These are phyloP conservation scores for Lagorchestes hirsutus DNA, from an alignment of 2,797 vertebrate species.

Conservation along the genomic window DNA sequence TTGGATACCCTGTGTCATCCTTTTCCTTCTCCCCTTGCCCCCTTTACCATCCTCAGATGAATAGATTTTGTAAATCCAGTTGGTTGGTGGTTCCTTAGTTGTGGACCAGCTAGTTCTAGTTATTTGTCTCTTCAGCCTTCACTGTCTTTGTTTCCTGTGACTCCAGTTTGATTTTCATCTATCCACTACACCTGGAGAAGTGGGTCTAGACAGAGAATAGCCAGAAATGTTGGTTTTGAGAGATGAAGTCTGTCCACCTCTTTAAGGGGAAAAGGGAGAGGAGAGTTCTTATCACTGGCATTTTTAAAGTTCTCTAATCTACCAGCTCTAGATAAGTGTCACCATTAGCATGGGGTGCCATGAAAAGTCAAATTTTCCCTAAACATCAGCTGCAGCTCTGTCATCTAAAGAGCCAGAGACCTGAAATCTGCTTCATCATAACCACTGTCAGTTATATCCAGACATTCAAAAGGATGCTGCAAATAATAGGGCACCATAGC, in stretches of 20 bases:
- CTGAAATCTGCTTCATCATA: conserved; percentile 47
- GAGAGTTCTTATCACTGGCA: conserved; percentile 68
- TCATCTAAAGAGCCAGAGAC: conserved; percentile 56
- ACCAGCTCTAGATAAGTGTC: conserved; percentile 68
- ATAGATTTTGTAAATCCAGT: conserved; percentile 78
- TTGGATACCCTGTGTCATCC: conserved; percentile 72
- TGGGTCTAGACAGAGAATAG: conserved; percentile 51
- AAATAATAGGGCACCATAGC: conserved; percentile 66
- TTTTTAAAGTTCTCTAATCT: conserved; percentile 41
- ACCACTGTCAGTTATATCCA: conserved; percentile 67
- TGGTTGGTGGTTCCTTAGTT: conserved; percentile 39
- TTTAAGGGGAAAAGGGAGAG: conserved; percentile 50
- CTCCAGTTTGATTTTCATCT: conserved; percentile 82
- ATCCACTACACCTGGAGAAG: conserved; percentile 69
- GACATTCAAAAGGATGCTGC: conserved; percentile 74
- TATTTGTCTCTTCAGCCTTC: conserved; percentile 70
- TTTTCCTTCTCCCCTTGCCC: background rate
- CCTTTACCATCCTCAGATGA: conserved; percentile 65
- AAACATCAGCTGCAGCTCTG: conserved; percentile 12
- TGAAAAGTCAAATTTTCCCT: conserved; percentile 58
- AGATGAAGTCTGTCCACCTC: conserved; percentile 66
- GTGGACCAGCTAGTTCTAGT: conserved; percentile 50
- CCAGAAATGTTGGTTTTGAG: conserved; percentile 60
- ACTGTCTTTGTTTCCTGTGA: conserved; percentile 80
- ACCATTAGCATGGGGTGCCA: conserved; percentile 50